Percentiles rank a stretch among this genome's conserved stretches.
Conservation (phyloP, 2,797 vertebrate species). For the Pseudochirops cupreus region DNA sequence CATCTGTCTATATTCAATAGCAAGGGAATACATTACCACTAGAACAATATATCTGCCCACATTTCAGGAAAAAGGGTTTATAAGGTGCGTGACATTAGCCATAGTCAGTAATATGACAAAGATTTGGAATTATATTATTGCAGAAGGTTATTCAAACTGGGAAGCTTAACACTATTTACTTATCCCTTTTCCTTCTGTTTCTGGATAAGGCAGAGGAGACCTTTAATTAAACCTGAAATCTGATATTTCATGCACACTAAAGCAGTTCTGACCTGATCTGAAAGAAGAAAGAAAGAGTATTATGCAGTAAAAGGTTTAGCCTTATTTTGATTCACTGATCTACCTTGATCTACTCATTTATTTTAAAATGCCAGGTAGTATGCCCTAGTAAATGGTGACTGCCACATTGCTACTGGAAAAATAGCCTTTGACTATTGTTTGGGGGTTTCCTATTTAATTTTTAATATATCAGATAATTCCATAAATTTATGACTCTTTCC, state of each 20-base stretch:
- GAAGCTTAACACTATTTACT: neutral
- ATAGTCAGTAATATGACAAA: neutral
- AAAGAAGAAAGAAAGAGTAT: neutral
- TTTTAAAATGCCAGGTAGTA: neutral
- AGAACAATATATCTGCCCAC: neutral
- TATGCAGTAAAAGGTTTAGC: neutral
- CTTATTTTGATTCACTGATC: neutral
- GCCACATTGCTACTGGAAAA: neutral
- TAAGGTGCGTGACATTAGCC: neutral
- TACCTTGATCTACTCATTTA: neutral
- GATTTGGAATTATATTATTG: neutral
- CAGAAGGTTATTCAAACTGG: neutral
- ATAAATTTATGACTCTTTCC: neutral
- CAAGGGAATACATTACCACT: neutral
- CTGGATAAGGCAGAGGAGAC: neutral
- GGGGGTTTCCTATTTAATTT: neutral
- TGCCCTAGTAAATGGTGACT: neutral
- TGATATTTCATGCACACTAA: neutral
- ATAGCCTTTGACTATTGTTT: neutral
- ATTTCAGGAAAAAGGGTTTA: constrained; percentile 13
- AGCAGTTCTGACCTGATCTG: neutral
- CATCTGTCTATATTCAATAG: neutral
- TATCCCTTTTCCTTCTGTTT: neutral
- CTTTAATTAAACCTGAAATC: neutral
- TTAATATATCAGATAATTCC: neutral